These are phyloP conservation scores for Hypomesus transpacificus DNA, from an alignment of 2,113 vertebrate species.

Conservation along the genomic window DNA sequence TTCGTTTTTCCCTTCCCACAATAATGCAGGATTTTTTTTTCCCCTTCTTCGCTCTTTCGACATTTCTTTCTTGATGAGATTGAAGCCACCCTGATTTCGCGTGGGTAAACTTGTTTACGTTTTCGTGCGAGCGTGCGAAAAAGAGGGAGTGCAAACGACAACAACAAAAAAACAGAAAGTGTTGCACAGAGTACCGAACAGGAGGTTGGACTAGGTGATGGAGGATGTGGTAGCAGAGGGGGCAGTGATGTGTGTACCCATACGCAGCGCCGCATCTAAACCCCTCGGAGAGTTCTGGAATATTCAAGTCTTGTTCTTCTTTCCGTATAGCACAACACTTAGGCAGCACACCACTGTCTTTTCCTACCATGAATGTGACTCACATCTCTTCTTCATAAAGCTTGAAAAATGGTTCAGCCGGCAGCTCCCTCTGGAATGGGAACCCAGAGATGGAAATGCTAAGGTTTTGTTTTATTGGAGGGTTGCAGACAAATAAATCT, in stretches of 20 bases:
- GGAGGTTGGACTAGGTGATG: neutral
- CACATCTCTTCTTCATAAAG: conserved; percentile 72
- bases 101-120: conserved; percentile 6
- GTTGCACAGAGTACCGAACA: neutral
- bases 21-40: neutral
- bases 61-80: conserved; percentile 41
- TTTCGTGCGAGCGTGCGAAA: conserved; percentile 9
- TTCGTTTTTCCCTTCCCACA: conserved; percentile 32
- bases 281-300: conserved; percentile 64
- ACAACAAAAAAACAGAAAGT: neutral
- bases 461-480: conserved; percentile 76
- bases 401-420: conserved; percentile 76
- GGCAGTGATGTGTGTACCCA: conserved; percentile 67
- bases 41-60: conserved; percentile 14
- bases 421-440: conserved; percentile 71
- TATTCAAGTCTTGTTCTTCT: conserved; percentile 64
- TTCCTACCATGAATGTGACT: conserved; percentile 68
- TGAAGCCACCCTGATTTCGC: conserved; percentile 26
- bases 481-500: conserved; percentile 79
- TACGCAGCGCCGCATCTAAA: conserved; percentile 55
- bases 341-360: conserved; percentile 56
- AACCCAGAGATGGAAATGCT: conserved; percentile 68
- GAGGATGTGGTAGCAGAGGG: too few relatives aligned
- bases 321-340: conserved; percentile 66
- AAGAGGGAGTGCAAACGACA: neutral